Conservation (phyloP, 1,140 invertebrate genomes). For the Saccostrea echinata region DNA sequence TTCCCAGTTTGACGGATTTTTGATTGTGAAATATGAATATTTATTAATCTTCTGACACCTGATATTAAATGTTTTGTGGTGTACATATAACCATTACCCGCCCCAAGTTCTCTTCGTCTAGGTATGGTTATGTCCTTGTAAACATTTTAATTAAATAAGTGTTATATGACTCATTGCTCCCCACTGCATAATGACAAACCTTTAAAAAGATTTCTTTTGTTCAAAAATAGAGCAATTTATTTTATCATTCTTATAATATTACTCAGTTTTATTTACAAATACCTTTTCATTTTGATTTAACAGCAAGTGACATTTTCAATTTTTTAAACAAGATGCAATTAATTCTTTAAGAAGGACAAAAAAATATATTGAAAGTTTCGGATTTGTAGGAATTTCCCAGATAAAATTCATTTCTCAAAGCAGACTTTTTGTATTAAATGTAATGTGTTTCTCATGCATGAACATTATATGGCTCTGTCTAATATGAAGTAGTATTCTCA, state of each 20-base stretch:
- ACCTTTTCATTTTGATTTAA: conserved; percentile 27
- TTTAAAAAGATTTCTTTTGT: conserved; percentile 21
- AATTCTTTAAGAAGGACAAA: not conserved
- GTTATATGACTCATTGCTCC: conserved; percentile 20
- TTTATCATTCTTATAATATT: conserved; percentile 14
- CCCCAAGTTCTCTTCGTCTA: not conserved
- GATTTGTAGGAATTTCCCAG: conserved; percentile 22
- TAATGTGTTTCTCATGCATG: conserved; percentile 33
- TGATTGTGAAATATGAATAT: conserved; percentile 29
- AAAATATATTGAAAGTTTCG: not conserved
- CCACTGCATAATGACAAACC: conserved; percentile 20
- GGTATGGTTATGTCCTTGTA: conserved; percentile 27
- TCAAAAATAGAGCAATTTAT: not conserved
- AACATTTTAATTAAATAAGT: conserved; percentile 31
- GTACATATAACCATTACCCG: conserved; percentile 2
- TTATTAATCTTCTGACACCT: conserved; percentile 23
- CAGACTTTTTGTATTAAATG: conserved; percentile 1
- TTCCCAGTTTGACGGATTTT: conserved; percentile 3
- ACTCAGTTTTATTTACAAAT: conserved; percentile 34
- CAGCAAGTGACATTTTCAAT: conserved; percentile 30
- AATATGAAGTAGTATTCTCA: not conserved
- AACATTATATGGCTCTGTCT: not conserved
- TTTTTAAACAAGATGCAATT: not conserved
- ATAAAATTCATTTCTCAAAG: not conserved
- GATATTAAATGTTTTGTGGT: conserved; percentile 35